Conservation (phyloP, 2,113 vertebrate genomes). For the Gavia stellata region DNA sequence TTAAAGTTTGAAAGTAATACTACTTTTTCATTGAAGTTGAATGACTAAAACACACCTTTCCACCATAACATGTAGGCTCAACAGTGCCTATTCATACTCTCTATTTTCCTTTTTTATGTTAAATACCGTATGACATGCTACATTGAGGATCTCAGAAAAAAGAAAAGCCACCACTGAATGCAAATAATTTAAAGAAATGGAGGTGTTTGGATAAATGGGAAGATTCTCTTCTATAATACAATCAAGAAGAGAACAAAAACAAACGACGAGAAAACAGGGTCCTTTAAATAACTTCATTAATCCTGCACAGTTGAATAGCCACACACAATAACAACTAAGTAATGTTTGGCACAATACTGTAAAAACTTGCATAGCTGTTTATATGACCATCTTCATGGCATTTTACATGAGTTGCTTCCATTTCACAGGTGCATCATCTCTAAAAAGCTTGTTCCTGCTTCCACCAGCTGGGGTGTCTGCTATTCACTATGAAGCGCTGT, state of each 20-base stretch:
- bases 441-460: background rate
- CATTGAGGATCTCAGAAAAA: background rate
- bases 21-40: background rate
- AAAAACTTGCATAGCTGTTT: background rate
- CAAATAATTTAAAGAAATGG: background rate
- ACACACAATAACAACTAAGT: background rate
- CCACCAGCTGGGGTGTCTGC: background rate
- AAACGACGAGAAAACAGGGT: background rate
- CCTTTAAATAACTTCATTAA: background rate
- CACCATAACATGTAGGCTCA: background rate
- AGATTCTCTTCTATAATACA: background rate
- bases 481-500: rapidly evolving
- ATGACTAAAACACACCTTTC: background rate
- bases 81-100: background rate
- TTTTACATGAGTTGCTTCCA: background rate
- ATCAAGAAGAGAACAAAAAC: background rate
- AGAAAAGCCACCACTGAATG: background rate
- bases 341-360: background rate
- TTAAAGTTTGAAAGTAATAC: background rate
- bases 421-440: background rate
- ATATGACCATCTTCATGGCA: background rate
- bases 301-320: background rate
- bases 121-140: background rate
- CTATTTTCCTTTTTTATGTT: background rate
- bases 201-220: background rate